Conservation (phyloP, 2,113 vertebrate genomes). For the Gallinago undulata region DNA sequence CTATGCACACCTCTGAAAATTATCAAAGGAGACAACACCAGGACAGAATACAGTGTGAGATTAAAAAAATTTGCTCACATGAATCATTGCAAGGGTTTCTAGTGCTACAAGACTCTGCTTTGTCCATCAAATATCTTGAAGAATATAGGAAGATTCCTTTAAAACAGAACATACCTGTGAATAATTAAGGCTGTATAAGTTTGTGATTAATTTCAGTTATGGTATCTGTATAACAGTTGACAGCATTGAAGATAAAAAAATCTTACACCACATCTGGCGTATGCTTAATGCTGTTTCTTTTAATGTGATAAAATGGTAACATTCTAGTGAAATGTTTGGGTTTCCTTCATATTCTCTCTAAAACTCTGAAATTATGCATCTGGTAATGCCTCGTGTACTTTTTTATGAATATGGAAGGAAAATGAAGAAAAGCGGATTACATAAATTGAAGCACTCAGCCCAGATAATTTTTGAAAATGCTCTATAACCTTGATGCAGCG, state of each 20-base stretch:
- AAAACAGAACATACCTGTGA: background rate
- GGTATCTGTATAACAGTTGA: background rate
- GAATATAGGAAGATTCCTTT: background rate
- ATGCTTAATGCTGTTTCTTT: background rate
- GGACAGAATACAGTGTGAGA: background rate
- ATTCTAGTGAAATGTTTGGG: background rate
- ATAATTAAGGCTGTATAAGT: background rate
- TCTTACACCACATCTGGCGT: background rate
- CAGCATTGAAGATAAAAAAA: background rate
- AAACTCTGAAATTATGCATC: background rate
- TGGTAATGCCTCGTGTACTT: background rate
- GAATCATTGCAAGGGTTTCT: background rate
- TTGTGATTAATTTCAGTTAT: background rate
- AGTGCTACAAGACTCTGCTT: background rate
- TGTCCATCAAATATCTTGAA: background rate
- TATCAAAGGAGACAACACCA: background rate
- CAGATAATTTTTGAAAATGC: background rate
- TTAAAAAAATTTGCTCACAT: background rate
- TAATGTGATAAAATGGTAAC: background rate
- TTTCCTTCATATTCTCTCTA: background rate
- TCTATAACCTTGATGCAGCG: background rate
- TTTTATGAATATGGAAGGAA: background rate
- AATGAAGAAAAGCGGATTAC: background rate
- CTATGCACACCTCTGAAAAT: background rate
- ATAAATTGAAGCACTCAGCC: background rate